Conservation (phyloP, 2,888 invertebrate genomes). For the Leptinotarsa haldemani region DNA sequence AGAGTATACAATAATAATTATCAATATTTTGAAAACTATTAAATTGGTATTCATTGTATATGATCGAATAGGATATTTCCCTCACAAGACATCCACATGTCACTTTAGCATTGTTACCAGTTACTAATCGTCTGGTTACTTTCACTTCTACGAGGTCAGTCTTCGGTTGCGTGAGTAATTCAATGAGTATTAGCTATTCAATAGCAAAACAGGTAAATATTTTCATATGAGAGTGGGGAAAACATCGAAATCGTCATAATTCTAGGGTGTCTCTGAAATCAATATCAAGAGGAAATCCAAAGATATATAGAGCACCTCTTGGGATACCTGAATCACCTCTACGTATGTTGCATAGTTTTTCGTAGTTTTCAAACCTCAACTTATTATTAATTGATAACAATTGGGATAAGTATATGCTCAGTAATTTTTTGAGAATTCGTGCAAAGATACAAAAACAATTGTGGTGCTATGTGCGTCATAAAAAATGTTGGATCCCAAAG, state of each 20-base stretch:
- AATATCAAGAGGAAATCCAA: neutral
- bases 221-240: too few relatives aligned
- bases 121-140: slow-evolving; percentile 18
- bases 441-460: too few relatives aligned
- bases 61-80: slow-evolving; percentile 7
- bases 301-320: too few relatives aligned
- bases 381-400: too few relatives aligned
- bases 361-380: too few relatives aligned
- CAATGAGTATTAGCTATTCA: slow-evolving; percentile 6
- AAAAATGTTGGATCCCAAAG: too few relatives aligned
- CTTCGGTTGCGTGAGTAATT: slow-evolving; percentile 8
- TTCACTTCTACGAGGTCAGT: slow-evolving; percentile 15
- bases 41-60: slow-evolving; percentile 11
- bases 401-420: too few relatives aligned
- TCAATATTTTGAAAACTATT: slow-evolving; percentile 1
- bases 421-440: too few relatives aligned
- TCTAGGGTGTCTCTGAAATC: neutral
- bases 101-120: slow-evolving; percentile 12
- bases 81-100: neutral
- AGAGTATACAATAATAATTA: neutral
- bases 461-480: too few relatives aligned
- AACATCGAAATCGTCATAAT: neutral
- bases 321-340: too few relatives aligned
- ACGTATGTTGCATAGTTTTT: too few relatives aligned
- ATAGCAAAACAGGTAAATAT: neutral